Base-by-base conservation (phyloP, 1,140 invertebrate genomes). In the Archivesica marissinica region DNA sequence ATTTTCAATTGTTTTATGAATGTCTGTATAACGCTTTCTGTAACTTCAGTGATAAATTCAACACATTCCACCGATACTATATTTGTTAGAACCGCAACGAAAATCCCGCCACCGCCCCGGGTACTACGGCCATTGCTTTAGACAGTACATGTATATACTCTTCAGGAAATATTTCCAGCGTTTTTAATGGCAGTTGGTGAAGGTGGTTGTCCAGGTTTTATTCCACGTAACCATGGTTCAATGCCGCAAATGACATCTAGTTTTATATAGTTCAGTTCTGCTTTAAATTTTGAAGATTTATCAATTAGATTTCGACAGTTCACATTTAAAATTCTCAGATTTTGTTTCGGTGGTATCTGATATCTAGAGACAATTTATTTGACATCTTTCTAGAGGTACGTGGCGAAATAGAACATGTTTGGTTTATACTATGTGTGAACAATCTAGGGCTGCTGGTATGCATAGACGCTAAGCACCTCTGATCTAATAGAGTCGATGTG, bases 111-210 rank as follows among this genome's bases (percentile, higher is more conserved):
- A 6, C 56, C n/a, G n/a, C n/a, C 25, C 30, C 44, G 78, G 1
- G 68, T 66, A n/a, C 54, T 38, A 6, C 85, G 44, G 44, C 83
- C 85, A 76, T 81, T 83, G n/a, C 66, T 75, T 52, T 86, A 82
- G 6, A 77, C 28, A 28, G 52, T 68, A n/a, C n/a, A n/a, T n/a
- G n/a, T n/a, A n/a, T n/a, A 30, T 82, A 86, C 17, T 80, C 72
- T 75, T 52, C 68, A 20, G 78, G 85, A 47, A 86, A 75, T n/a
- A 86, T 77, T 56, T 82, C n/a, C 85, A 52, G 78, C 39, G n/a
- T 68, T 66, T 56, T 75, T 82, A 54, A 82, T 82, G 17, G 68
- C 79, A 47, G 33, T 50, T 28, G 72, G n/a, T 17, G 66, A 70
- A 9, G 56, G 56, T 6, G 72, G 52, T 70, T 54, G 52, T 28